phyloP scores from a whole-genome alignment of 37 sponge, comb jelly and placozoan genomes.

The Eunapius fragilis region DNA sequence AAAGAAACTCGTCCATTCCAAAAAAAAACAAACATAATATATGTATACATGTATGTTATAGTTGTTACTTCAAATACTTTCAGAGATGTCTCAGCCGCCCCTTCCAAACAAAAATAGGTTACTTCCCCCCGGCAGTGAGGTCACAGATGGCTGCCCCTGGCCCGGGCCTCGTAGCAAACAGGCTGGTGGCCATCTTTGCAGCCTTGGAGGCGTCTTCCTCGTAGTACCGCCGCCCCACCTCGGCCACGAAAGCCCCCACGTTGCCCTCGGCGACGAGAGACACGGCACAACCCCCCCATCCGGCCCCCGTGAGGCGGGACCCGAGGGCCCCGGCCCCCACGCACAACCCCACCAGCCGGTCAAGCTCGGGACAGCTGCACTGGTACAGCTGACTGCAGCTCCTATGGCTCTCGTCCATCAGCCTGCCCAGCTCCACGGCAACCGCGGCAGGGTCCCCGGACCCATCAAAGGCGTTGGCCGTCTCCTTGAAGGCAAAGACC shows the following conservation, averaged over 20 bases:
- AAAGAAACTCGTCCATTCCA: too few species aligned
- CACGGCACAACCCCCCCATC: slow-evolving; percentile 97
- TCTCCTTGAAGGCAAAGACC: slow-evolving; percentile 67
- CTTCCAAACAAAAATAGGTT: too few species aligned
- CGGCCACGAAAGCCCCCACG: slow-evolving; percentile 60
- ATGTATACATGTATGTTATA: too few species aligned
- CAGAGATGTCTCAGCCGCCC: too few species aligned
- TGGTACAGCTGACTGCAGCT: slow-evolving; percentile 90
- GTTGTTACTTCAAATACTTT: not conserved
- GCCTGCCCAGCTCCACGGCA: slow-evolving; percentile 67
- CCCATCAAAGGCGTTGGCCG: slow-evolving; percentile 36
- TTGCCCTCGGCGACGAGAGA: slow-evolving; percentile 69
- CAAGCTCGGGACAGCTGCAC: slow-evolving; percentile 88
- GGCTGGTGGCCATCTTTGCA: slow-evolving; percentile 1
- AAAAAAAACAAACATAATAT: too few species aligned
- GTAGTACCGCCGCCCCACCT: slow-evolving; percentile 52
- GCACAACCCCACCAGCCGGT: slow-evolving; percentile 71
- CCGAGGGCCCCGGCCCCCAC: slow-evolving; percentile 82
- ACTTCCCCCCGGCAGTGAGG: not conserved
- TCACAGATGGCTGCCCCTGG: slow-evolving; percentile 74
- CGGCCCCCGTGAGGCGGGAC: slow-evolving; percentile 95
- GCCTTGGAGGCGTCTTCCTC: not conserved
- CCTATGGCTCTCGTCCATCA: slow-evolving; percentile 92
- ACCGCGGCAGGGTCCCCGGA: not conserved
- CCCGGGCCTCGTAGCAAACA: slow-evolving; percentile 85